These are phyloP conservation scores for Cantharis flavilabris DNA, from an alignment of 2,888 invertebrate genomes.

Conservation along the genomic window DNA sequence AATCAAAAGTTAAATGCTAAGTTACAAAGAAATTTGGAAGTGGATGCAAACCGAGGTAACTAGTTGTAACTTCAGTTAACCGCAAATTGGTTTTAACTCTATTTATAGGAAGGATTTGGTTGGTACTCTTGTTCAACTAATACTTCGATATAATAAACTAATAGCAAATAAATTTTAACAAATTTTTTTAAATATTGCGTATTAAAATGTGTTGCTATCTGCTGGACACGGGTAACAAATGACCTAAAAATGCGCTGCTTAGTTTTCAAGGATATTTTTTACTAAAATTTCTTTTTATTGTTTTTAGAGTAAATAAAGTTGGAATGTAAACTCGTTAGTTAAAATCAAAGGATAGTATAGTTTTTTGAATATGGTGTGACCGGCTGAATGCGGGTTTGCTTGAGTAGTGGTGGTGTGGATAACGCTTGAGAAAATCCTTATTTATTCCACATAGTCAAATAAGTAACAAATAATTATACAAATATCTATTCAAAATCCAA, in stretches of 20 bases:
- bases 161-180: too few relatives aligned
- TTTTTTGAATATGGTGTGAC: not conserved
- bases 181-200: too few relatives aligned
- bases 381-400: slow-evolving; percentile 22
- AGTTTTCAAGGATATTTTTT: not conserved
- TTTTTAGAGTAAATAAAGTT: not conserved
- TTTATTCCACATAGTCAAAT: slow-evolving; percentile 3
- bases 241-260: not conserved
- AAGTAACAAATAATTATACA: not conserved
- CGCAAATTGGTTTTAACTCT: not conserved
- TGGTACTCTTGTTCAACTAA: too few relatives aligned
- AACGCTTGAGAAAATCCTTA: slow-evolving; percentile 19
- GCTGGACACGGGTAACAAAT: too few relatives aligned
- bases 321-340: not conserved
- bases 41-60: not conserved
- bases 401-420: slow-evolving; percentile 1
- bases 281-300: not conserved
- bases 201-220: too few relatives aligned
- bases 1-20: not conserved
- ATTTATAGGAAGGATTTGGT: not conserved
- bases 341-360: not conserved
- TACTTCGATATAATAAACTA: too few relatives aligned
- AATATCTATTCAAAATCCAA: not conserved
- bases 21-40: not conserved
- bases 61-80: not conserved